Conservation (phyloP, 23 tunicate genomes). For the Trididemnum miniatum region DNA sequence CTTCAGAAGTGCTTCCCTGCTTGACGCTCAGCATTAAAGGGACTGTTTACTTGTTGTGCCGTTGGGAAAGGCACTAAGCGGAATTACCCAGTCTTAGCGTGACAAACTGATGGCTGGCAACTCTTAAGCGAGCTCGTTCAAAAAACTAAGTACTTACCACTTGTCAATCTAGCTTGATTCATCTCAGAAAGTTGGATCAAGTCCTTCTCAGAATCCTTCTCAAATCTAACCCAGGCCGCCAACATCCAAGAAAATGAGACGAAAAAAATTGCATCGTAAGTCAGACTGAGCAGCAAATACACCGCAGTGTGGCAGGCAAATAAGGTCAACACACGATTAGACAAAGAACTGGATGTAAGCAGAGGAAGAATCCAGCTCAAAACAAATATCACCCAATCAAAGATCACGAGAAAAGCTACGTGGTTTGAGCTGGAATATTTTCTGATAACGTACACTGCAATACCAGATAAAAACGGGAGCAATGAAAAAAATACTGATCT, state of each 20-base stretch:
- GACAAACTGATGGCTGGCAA: no score
- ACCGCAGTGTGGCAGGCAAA: neutral
- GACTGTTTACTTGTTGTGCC: no score
- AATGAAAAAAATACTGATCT: neutral
- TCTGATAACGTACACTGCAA: neutral
- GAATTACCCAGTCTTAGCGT: no score
- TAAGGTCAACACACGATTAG: slow-evolving; percentile 3
- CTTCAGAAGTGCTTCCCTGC: no score
- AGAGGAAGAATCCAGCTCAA: slow-evolving; percentile 26
- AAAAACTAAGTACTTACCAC: no score
- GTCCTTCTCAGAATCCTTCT: no score
- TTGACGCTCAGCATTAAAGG: no score
- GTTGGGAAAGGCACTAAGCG: no score
- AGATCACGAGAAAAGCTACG: neutral
- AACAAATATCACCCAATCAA: slow-evolving; percentile 27
- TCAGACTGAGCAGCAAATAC: slow-evolving; percentile 12
- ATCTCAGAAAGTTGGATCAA: no score
- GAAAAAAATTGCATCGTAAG: slow-evolving; percentile 39
- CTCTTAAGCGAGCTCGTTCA: no score
- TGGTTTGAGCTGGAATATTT: neutral
- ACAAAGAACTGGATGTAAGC: neutral
- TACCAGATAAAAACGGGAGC: neutral
- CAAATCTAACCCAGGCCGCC: slow-evolving; percentile 15
- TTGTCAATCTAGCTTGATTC: no score
- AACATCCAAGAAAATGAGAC: neutral